These are phyloP conservation scores for Caradrina clavipalpis DNA, from an alignment of 2,888 invertebrate genomes.

Conservation along the genomic window DNA sequence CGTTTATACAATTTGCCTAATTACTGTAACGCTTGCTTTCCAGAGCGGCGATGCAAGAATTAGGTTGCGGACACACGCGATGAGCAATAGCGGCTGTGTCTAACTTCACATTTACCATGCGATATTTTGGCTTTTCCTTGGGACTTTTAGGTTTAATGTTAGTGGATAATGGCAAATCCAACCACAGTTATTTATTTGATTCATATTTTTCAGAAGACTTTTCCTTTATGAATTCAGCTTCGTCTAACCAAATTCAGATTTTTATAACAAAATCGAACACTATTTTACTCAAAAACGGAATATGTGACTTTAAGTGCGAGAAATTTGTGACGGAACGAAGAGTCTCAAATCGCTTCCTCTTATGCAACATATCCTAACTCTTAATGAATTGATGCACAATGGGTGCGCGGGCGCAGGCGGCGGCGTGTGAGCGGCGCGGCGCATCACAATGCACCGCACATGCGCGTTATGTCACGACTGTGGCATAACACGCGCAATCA, in stretches of 20 bases:
- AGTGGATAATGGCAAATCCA: not conserved
- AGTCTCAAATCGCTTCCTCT: constrained; percentile 42
- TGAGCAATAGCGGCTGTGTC: constrained; percentile 41
- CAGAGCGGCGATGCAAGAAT: constrained; percentile 76
- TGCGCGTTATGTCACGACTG: constrained; percentile 74
- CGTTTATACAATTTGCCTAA: constrained; percentile 85
- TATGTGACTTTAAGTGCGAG: not conserved
- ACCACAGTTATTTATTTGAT: not conserved
- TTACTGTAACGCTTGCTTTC: constrained; percentile 81
- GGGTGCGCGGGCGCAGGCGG: constrained; percentile 52
- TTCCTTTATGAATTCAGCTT: not conserved
- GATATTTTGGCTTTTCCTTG: not conserved
- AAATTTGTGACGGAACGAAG: not conserved
- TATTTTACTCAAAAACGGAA: not conserved
- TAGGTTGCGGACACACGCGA: constrained; percentile 42
- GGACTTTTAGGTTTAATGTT: not conserved
- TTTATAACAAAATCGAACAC: not conserved
- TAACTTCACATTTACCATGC: not conserved
- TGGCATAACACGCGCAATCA: constrained; percentile 71
- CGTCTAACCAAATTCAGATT: not conserved
- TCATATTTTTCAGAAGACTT: not conserved
- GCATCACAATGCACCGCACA: constrained; percentile 68
- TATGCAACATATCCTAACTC: constrained; percentile 39
- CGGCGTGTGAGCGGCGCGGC: constrained; percentile 65
- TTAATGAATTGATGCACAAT: constrained; percentile 77